phyloP scores from a whole-genome alignment of 2,113 vertebrate genomes.

The Phyllostomus hastatus region DNA sequence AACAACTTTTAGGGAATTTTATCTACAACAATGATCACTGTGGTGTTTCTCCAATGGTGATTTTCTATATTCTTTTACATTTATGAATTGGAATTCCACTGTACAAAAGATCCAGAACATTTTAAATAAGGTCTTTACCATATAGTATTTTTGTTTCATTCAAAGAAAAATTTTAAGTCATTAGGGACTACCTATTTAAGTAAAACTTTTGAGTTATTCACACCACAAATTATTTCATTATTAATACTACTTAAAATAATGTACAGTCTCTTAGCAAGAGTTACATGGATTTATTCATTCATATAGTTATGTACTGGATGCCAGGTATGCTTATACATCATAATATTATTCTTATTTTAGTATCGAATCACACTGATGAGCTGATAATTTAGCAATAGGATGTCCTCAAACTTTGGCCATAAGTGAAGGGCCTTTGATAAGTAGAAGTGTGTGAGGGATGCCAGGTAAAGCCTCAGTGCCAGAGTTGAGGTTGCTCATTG shows the following conservation, averaged over 20 bases:
- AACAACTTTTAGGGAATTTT: not conserved
- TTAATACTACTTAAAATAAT: slow-evolving; percentile 20
- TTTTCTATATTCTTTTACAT: not conserved
- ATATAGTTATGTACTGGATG: not conserved
- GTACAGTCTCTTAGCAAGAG: not conserved
- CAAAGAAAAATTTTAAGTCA: not conserved
- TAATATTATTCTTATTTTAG: not conserved
- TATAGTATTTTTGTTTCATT: not conserved
- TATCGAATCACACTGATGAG: not conserved
- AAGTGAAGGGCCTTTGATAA: not conserved
- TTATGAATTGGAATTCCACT: not conserved
- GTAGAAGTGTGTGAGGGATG: not conserved
- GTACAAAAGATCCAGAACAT: not conserved
- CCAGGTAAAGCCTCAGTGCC: not conserved
- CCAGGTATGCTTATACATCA: not conserved
- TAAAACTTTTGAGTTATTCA: not conserved
- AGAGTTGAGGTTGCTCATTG: not conserved
- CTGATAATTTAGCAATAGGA: not conserved
- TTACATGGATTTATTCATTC: not conserved
- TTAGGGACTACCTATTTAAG: not conserved
- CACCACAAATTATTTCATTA: not conserved
- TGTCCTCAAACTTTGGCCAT: not conserved
- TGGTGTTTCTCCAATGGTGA: not conserved
- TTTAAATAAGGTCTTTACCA: not conserved
- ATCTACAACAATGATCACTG: not conserved